These are phyloP conservation scores for Nycteola revayana DNA, from an alignment of 2,888 invertebrate genomes.

Conservation along the genomic window DNA sequence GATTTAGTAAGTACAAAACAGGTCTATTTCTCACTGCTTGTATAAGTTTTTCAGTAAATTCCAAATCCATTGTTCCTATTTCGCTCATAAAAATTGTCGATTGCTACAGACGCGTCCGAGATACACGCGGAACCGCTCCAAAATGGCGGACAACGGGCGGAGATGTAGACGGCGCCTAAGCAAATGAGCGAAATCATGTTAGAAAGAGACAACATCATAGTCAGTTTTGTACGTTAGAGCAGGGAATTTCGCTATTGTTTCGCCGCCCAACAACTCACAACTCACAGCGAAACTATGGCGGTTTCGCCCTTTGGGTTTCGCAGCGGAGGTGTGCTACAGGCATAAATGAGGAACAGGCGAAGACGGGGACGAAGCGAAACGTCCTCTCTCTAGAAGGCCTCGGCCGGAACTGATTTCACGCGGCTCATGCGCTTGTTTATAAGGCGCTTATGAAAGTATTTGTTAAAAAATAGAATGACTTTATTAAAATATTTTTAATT, in stretches of 20 bases:
- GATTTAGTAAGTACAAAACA: constrained; percentile 4
- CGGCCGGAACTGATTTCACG: too few species aligned
- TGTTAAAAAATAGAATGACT: too few species aligned
- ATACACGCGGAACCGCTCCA: constrained; percentile 8
- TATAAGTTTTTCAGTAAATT: constrained; percentile 8
- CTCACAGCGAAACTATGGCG: constrained; percentile 6
- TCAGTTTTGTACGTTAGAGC: constrained; percentile 8
- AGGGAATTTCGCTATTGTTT: constrained; percentile 7
- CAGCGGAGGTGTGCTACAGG: constrained; percentile 1
- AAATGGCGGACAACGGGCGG: constrained; percentile 7
- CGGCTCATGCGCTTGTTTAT: too few species aligned
- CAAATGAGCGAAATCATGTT: constrained; percentile 8
- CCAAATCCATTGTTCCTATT: constrained; percentile 7
- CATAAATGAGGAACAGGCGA: too few species aligned
- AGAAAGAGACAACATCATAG: constrained; percentile 8
- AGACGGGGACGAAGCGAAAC: too few species aligned
- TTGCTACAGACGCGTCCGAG: constrained; percentile 10
- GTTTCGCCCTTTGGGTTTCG: constrained; percentile 7
- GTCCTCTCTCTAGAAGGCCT: too few species aligned
- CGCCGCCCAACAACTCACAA: constrained; percentile 6
- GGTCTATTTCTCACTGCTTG: constrained; percentile 7
- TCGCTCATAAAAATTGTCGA: constrained; percentile 9
- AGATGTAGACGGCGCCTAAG: constrained; percentile 7
- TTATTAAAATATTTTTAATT: too few species aligned
- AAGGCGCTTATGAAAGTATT: too few species aligned